phyloP scores from a whole-genome alignment of 2,113 vertebrate genomes.

The Carettochelys insculpta region DNA sequence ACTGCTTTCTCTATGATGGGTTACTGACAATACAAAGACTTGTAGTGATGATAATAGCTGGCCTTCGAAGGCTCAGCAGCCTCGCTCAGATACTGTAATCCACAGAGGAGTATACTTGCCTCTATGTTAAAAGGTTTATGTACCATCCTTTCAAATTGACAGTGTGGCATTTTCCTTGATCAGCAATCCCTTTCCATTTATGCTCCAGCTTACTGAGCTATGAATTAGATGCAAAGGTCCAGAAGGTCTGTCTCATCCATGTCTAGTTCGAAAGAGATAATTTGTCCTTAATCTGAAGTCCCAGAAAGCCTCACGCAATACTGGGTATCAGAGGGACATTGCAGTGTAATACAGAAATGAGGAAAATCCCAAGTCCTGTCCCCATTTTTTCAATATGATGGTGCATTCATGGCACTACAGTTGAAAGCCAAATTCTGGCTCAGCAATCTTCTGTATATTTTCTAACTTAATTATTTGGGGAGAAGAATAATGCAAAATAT shows the following conservation, averaged over 20 bases:
- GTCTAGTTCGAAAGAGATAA: background rate
- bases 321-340: background rate
- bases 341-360: background rate
- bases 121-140: background rate
- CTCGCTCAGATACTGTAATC: background rate
- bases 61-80: background rate
- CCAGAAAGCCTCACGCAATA: background rate
- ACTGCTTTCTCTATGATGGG: background rate
- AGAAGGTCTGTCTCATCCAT: background rate
- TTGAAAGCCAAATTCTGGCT: background rate
- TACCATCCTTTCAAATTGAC: background rate
- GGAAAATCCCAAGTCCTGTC: background rate
- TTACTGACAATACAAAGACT: background rate
- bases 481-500: background rate
- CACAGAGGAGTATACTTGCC: background rate
- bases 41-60: background rate
- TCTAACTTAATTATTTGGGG: background rate
- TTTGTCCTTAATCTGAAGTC: background rate
- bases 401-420: background rate
- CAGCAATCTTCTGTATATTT: background rate
- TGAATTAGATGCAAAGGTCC: background rate
- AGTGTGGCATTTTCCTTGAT: background rate
- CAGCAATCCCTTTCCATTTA: background rate
- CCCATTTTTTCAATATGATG: background rate
- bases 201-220: background rate